Conservation (phyloP, 2,888 invertebrate genomes). For the Drepana falcataria region DNA sequence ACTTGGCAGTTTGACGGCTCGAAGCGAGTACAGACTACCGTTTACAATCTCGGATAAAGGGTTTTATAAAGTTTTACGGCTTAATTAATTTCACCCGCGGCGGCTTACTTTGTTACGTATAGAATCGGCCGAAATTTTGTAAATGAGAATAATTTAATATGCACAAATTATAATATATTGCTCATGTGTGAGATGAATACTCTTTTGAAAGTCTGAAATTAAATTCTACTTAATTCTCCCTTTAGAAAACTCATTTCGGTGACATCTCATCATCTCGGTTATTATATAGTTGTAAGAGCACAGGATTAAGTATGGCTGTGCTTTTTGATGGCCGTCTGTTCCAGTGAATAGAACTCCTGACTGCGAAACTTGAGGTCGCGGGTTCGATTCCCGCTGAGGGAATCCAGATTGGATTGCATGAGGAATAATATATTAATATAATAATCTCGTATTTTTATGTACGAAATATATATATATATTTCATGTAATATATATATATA, state of each 20-base stretch:
- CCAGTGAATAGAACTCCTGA: too few relatives aligned
- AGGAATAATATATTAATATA: too few relatives aligned
- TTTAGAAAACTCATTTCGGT: neutral
- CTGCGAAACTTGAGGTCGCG: too few relatives aligned
- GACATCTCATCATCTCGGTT: too few relatives aligned
- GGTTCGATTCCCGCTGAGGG: too few relatives aligned
- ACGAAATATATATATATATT: too few relatives aligned
- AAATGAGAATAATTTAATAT: neutral
- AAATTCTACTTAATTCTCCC: neutral
- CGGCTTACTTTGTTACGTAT: neutral
- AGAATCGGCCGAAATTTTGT: neutral
- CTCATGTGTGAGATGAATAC: neutral
- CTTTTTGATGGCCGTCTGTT: too few relatives aligned
- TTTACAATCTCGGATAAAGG: neutral
- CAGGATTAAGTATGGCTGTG: too few relatives aligned
- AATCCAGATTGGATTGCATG: too few relatives aligned
- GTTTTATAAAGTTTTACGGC: slow-evolving; percentile 6
- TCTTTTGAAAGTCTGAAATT: neutral
- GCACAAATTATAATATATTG: neutral
- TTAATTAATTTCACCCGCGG: neutral
- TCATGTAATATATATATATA: too few relatives aligned
- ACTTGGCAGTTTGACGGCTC: slow-evolving; percentile 32
- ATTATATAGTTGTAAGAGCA: too few relatives aligned
- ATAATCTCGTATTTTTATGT: too few relatives aligned
- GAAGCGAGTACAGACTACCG: slow-evolving; percentile 7